Percentiles rank a stretch among this genome's conserved stretches.
phyloP scores from a whole-genome alignment of 1,140 invertebrate genomes.

The Drosophila nigromelanica region DNA sequence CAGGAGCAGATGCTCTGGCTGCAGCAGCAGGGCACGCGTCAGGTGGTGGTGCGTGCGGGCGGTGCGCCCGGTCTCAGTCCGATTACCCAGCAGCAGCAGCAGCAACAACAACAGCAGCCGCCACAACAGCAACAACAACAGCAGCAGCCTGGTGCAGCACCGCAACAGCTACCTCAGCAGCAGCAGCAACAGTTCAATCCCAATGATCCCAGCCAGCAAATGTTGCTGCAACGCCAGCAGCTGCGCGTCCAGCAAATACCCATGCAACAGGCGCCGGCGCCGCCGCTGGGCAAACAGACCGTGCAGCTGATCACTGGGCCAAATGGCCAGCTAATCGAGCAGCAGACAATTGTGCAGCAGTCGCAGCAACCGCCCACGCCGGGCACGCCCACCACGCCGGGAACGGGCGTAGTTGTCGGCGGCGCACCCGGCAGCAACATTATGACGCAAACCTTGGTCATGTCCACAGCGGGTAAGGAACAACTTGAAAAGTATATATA shows the following conservation, averaged over 20 bases:
- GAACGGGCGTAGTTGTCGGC: constrained; percentile 32
- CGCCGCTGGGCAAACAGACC: constrained; percentile 85
- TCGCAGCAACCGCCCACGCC: constrained; percentile 62
- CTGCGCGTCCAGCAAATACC: constrained; percentile 86
- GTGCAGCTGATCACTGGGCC: constrained; percentile 84
- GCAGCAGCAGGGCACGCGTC: constrained; percentile 87
- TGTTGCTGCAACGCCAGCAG: constrained; percentile 81
- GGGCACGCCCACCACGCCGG: constrained; percentile 60
- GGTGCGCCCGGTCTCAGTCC: constrained; percentile 84
- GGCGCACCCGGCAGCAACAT: constrained; percentile 48
- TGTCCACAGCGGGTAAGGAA: constrained; percentile 85
- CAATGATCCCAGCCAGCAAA: constrained; percentile 79
- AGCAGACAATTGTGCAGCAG: constrained; percentile 85
- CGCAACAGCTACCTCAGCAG: constrained; percentile 50
- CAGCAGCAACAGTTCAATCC: constrained; percentile 59
- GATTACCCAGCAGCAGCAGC: constrained; percentile 70
- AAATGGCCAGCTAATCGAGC: constrained; percentile 79
- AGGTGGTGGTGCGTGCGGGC: constrained; percentile 84
- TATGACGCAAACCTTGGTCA: constrained; percentile 83
- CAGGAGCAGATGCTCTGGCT: constrained; percentile 89
- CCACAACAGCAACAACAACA: constrained; percentile 43
- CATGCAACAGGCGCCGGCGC: constrained; percentile 84
- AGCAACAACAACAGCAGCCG: constrained; percentile 58
- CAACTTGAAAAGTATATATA: too few species aligned
- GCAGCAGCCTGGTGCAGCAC: constrained; percentile 43